Evolutionary conservation across 2,113 vertebrate genomes (phyloP).

Genomic region (Perca schrenkii): DNA sequence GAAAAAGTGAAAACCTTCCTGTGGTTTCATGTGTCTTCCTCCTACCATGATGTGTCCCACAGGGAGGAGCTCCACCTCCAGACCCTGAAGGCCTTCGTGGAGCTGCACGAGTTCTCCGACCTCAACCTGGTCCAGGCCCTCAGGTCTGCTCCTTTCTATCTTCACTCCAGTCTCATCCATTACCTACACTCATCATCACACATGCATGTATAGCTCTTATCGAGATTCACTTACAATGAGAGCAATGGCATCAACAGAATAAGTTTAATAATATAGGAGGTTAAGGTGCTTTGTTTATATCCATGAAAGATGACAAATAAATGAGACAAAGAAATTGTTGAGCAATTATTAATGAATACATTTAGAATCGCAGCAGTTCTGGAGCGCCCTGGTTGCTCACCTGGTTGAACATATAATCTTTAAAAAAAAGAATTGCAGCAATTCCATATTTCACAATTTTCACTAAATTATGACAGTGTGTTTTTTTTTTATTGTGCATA

Average conservation of each 20-base stretch:
- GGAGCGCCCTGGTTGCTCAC: too few species aligned
- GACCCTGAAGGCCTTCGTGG: conserved; percentile 94
- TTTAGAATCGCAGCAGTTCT: too few species aligned
- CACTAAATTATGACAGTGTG: too few species aligned
- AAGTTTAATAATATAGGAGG: too few species aligned
- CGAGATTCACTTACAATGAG: background rate
- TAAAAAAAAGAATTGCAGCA: too few species aligned
- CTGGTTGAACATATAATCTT: too few species aligned
- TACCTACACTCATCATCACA: background rate
- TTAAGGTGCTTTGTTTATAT: too few species aligned
- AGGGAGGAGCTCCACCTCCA: conserved; percentile 92
- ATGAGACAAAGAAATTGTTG: too few species aligned
- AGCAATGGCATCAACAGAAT: background rate
- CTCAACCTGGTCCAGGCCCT: conserved; percentile 96
- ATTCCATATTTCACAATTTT: too few species aligned
- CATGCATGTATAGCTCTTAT: background rate
- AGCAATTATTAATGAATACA: too few species aligned
- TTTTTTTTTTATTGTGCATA: too few species aligned
- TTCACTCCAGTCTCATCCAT: background rate
- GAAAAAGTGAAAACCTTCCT: background rate
- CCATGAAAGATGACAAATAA: too few species aligned
- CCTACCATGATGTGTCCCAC: background rate
- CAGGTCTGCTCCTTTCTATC: conserved; percentile 82
- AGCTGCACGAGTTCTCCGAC: conserved; percentile 92
- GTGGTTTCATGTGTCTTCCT: conserved; percentile 27